phyloP scores from a whole-genome alignment of 1,140 invertebrate genomes.

The Diabrotica virgifera region DNA sequence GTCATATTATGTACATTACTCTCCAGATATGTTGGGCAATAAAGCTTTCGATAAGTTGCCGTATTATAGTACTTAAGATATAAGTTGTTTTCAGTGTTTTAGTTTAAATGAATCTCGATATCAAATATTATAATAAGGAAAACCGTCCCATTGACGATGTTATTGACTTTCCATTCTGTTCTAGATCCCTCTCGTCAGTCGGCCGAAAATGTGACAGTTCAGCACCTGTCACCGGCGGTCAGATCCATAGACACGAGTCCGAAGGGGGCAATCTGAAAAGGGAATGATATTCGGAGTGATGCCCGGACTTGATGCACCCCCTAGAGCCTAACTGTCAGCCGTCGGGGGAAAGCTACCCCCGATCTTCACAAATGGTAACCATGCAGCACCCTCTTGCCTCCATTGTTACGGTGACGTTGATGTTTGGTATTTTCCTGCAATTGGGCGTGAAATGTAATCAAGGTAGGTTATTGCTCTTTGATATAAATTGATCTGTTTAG shows the following conservation, averaged over 20 bases:
- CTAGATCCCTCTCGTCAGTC: background rate
- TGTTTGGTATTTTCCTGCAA: background rate
- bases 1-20: no score
- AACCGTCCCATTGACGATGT: no score
- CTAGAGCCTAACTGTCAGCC: conserved; percentile 1
- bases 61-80: no score
- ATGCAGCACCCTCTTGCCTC: background rate
- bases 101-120: no score
- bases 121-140: no score
- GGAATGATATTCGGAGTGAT: background rate
- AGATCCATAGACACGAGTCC: background rate
- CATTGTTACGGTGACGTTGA: background rate
- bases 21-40: no score
- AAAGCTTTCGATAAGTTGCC: no score
- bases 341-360: background rate
- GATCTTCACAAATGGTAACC: background rate
- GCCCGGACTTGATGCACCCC: background rate
- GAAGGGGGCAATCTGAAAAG: background rate
- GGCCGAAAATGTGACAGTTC: background rate
- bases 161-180: background rate
- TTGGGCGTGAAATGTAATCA: background rate
- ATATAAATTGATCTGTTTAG: no score
- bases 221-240: background rate
- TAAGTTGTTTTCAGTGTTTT: no score
- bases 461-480: background rate